A percentile compares a stretch with the other conserved stretches of the same genome.
These are phyloP conservation scores for Triplophysa tibetana DNA, from an alignment of 2,113 vertebrate genomes.

Conservation along the genomic window DNA sequence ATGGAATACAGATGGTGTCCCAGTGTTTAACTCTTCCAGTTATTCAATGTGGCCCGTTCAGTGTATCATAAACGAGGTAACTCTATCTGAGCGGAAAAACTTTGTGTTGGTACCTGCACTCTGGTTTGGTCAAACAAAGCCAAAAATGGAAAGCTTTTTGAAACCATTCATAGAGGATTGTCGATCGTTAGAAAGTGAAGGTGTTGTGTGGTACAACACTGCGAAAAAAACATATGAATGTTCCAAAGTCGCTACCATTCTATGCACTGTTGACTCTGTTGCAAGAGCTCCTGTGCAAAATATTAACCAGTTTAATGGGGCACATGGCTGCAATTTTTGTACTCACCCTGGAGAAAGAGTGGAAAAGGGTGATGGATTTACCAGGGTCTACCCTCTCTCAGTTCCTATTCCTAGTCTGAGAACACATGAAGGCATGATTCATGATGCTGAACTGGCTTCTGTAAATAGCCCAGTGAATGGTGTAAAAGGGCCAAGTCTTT, in stretches of 20 bases:
- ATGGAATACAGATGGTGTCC: not conserved
- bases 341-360: too few relatives aligned
- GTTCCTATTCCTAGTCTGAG: too few relatives aligned
- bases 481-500: too few relatives aligned
- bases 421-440: too few relatives aligned
- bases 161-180: conserved; percentile 13
- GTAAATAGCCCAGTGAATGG: too few relatives aligned
- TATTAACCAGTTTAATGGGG: too few relatives aligned
- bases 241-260: not conserved
- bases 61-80: not conserved
- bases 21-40: not conserved
- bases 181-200: not conserved
- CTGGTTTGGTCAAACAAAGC: too few relatives aligned
- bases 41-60: not conserved
- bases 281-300: too few relatives aligned
- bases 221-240: not conserved
- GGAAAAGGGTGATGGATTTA: too few relatives aligned
- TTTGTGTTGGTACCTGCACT: conserved; percentile 1
- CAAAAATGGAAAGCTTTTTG: not conserved
- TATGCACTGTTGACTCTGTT: conserved; percentile 7
- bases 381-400: too few relatives aligned
- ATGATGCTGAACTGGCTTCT: too few relatives aligned
- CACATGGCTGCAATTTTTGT: too few relatives aligned
- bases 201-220: conserved; percentile 5
- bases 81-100: not conserved